A percentile compares a stretch with the other conserved stretches of the same genome.
These are phyloP conservation scores for Aptenodytes forsteri DNA, from an alignment of 2,113 vertebrate genomes.

Conservation along the genomic window DNA sequence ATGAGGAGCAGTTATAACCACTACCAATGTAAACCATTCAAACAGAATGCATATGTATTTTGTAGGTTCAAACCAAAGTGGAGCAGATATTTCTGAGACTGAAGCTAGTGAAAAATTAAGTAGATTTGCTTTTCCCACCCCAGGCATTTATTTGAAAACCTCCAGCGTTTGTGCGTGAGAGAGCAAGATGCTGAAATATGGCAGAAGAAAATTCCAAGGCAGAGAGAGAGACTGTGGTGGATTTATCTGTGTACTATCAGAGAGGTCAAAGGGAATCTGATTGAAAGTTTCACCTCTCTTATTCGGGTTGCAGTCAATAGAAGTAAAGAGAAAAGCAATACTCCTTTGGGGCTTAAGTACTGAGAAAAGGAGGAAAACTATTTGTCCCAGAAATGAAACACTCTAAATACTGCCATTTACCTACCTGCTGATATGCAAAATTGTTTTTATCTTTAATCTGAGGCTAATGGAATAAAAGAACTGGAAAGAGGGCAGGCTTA, in stretches of 20 bases:
- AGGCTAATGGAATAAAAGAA: background rate
- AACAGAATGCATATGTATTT: background rate
- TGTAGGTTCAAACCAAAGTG: background rate
- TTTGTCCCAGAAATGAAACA: background rate
- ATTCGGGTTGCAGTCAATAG: background rate
- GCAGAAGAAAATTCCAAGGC: background rate
- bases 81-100: background rate
- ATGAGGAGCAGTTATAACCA: background rate
- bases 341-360: background rate
- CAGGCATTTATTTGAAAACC: background rate
- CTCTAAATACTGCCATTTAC: background rate
- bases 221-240: background rate
- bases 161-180: background rate
- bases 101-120: background rate
- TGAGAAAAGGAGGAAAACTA: background rate
- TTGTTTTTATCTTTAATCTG: background rate
- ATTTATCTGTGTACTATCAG: background rate
- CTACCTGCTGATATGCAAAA: background rate
- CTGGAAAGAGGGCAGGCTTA: background rate
- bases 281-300: background rate
- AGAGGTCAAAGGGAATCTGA: background rate
- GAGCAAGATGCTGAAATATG: background rate
- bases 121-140: background rate
- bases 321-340: background rate
- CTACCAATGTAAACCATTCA: background rate